Percentiles rank a stretch among this genome's conserved stretches.
These are phyloP conservation scores for Rhagonycha lutea DNA, from an alignment of 2,888 invertebrate species.

Conservation along the genomic window DNA sequence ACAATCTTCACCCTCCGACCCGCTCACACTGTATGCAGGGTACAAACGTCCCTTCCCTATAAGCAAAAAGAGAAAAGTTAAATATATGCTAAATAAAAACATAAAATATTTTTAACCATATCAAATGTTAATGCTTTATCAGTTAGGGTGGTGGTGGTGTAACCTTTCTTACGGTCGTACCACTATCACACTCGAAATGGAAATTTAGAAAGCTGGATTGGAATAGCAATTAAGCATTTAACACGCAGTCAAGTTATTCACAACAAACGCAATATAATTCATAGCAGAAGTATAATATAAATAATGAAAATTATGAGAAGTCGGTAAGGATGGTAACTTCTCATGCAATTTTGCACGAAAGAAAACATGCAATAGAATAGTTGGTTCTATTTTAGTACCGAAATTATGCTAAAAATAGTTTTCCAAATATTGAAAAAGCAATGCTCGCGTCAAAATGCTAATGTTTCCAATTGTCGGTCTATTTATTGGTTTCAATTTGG, in stretches of 20 bases:
- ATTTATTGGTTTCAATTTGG: neutral
- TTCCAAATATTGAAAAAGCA: neutral
- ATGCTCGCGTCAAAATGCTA: neutral
- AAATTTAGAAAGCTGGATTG: neutral
- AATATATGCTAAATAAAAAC: neutral
- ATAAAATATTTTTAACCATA: neutral
- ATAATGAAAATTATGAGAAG: neutral
- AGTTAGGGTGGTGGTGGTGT: neutral
- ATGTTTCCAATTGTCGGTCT: neutral
- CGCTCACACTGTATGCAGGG: conserved; percentile 79
- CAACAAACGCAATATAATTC: neutral
- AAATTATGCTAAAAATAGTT: neutral
- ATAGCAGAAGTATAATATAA: neutral
- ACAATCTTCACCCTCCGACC: conserved; percentile 71
- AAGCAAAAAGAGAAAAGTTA: conserved; percentile 41
- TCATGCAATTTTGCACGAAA: neutral
- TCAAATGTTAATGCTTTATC: neutral
- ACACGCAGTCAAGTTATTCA: neutral
- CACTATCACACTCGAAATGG: neutral
- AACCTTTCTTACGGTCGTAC: neutral
- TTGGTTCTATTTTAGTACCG: neutral
- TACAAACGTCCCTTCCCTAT: conserved; percentile 80
- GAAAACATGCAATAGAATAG: neutral
- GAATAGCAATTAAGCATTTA: neutral
- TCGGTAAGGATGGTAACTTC: neutral